Conservation (phyloP, 2,888 invertebrate species). For the Lordiphosa andalusiaca region DNA sequence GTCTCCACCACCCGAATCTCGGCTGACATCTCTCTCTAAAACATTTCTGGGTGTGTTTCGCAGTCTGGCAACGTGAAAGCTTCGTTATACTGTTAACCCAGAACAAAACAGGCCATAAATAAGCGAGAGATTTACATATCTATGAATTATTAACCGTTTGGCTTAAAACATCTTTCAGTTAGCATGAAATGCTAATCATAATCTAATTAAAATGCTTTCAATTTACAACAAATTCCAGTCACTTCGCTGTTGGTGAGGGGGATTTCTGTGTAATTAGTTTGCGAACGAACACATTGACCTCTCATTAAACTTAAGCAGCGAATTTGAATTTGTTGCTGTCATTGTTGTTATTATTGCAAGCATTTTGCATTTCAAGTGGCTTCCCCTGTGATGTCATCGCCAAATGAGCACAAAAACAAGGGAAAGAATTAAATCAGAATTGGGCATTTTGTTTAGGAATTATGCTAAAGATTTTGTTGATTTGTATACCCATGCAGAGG, state of each 20-base stretch:
- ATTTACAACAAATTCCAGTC: not conserved
- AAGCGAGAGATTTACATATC: constrained; percentile 47
- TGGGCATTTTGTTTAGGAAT: too few relatives aligned
- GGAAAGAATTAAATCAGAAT: too few relatives aligned
- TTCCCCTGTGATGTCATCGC: too few relatives aligned
- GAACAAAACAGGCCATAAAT: constrained; percentile 41
- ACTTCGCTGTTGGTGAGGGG: not conserved
- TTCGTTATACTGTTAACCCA: constrained; percentile 5
- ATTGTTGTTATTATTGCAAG: constrained; percentile 31
- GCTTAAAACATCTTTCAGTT: constrained; percentile 16
- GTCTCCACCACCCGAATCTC: not conserved
- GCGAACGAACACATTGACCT: constrained; percentile 57
- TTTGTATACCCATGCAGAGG: too few relatives aligned
- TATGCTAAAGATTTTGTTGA: too few relatives aligned
- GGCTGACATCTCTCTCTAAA: constrained; percentile 28
- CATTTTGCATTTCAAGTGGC: constrained; percentile 13
- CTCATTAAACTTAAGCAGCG: constrained; percentile 53
- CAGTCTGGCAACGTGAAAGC: too few relatives aligned
- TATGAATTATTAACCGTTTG: constrained; percentile 46
- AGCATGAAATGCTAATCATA: constrained; percentile 23
- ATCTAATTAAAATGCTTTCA: constrained; percentile 14
- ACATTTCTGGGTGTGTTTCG: constrained; percentile 25
- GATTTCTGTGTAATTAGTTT: constrained; percentile 30
- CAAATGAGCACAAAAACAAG: not conserved
- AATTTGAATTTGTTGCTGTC: constrained; percentile 31